Base-by-base conservation (phyloP, 2,113 vertebrate species). In the Lethenteron reissneri region DNA sequence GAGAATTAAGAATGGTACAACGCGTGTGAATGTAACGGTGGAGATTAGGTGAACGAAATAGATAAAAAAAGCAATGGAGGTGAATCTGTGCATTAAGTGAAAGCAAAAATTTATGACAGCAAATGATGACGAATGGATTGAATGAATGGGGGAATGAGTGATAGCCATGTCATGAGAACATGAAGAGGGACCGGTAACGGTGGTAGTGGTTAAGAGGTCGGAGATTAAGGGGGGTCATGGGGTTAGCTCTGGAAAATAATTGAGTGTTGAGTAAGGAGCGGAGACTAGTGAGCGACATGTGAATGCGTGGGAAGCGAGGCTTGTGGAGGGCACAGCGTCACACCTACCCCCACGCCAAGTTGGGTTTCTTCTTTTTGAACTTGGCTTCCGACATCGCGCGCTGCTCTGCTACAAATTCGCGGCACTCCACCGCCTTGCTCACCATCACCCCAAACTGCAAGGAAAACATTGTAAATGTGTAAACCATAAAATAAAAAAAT, bases 371-470 rank as follows among this genome's bases (percentile, higher is more conserved):
- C 25, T 68, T n/a, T 11, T 25, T 68, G 9, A 17, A 25, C 25
- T n/a, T 25, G n/a, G 64, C n/a, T 68, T n/a, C 64, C 11, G n/a
- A 10, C n/a, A 25, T 25, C 64, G 64, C 64, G 11, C 64, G 64
- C 64, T 68, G 64, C 64, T 68, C 64, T 11, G n/a, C 25, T 25
- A 68, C 64, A 8, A 68, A 68, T 10, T n/a, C 25, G n/a, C 64
- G 64, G 25, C 64, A 68, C n/a, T 68, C 64, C 64, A 68, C 64
- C n/a, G 64, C 64, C 64, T 25, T n/a, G 11, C n/a, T 25, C 64
- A 68, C 64, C 64, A 68, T 68, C 64, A 68, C 64, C 64, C 64
- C 64, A 68, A 68, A 68, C 64, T 68, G 64, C n/a, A 68, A 10
- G n/a, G 25, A 9, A 10, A 25, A 17, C n/a, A 68, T n/a, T n/a